phyloP scores from a whole-genome alignment of 2,797 vertebrate genomes.

The Iguana delicatissima region DNA sequence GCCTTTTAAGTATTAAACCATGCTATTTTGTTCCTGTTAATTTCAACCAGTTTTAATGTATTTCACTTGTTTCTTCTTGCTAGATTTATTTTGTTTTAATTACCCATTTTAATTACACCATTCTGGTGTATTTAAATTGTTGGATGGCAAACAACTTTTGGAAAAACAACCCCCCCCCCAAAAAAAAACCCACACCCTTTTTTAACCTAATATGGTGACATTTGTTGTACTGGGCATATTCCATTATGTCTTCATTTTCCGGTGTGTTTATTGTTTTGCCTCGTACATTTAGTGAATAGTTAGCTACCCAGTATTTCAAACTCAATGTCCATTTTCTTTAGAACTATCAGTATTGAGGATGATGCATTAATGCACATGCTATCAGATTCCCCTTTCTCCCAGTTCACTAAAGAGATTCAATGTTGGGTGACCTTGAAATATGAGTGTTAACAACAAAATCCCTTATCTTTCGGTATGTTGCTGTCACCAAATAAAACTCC shows the following conservation, averaged over 20 bases:
- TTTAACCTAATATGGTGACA: neutral
- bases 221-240: neutral
- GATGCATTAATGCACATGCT: slow-evolving; percentile 55
- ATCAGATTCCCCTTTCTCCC: slow-evolving; percentile 33
- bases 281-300: slow-evolving; percentile 23
- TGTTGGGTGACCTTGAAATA: slow-evolving; percentile 78
- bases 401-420: slow-evolving; percentile 64
- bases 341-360: slow-evolving; percentile 55
- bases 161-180: too few relatives aligned
- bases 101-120: neutral
- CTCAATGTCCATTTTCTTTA: slow-evolving; percentile 13
- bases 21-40: neutral
- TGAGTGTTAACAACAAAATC: slow-evolving; percentile 68
- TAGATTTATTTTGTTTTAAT: neutral
- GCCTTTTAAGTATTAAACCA: neutral
- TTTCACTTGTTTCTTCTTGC: neutral
- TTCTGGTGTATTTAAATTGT: slow-evolving; percentile 1
- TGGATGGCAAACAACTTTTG: too few relatives aligned
- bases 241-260: neutral
- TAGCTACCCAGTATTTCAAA: neutral
- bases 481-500: slow-evolving; percentile 72
- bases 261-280: slow-evolving; percentile 20
- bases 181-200: neutral
- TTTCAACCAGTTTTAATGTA: neutral
- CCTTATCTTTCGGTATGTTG: slow-evolving; percentile 74